Percentiles rank a stretch among this genome's conserved stretches.
Conservation (phyloP, 2,888 invertebrate species). For the Drosophila fungiperda region DNA sequence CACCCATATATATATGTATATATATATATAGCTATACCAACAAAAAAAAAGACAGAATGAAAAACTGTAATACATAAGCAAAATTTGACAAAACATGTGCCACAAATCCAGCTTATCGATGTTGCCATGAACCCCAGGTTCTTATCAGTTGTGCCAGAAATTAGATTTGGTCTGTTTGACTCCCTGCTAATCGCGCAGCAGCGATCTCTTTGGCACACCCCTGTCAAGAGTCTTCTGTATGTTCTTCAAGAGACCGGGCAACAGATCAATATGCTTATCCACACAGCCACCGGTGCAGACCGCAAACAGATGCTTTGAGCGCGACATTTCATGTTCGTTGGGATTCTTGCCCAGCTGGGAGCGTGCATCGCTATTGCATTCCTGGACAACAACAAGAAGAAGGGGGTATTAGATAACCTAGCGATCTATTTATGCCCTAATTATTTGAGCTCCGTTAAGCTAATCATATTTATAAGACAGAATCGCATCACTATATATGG, state of each 20-base stretch:
- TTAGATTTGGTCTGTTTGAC: background rate
- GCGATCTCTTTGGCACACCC: constrained; percentile 58
- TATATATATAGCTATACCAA: constrained; percentile 50
- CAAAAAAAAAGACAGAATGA: constrained; percentile 31
- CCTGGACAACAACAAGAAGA: constrained; percentile 44
- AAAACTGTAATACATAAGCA: background rate
- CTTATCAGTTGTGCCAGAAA: constrained; percentile 21
- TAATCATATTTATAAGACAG: no score
- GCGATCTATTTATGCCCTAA: background rate
- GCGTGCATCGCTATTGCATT: constrained; percentile 73
- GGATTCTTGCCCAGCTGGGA: constrained; percentile 62
- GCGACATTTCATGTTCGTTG: constrained; percentile 63
- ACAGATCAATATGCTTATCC: constrained; percentile 75
- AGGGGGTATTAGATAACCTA: background rate
- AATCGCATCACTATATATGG: background rate
- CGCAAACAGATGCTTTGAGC: constrained; percentile 77
- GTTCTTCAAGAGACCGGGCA: constrained; percentile 76
- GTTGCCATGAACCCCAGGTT: constrained; percentile 29
- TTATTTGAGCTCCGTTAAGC: background rate
- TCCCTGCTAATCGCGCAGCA: constrained; percentile 32
- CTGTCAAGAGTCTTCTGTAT: constrained; percentile 76
- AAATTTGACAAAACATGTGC: constrained; percentile 1
- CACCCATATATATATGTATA: constrained; percentile 2
- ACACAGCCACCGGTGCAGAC: constrained; percentile 75
- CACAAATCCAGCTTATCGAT: constrained; percentile 31